Percentiles rank a stretch among this genome's conserved stretches.
These are phyloP conservation scores for Xenus cinereus DNA, from an alignment of 2,113 vertebrate species.

Conservation along the genomic window DNA sequence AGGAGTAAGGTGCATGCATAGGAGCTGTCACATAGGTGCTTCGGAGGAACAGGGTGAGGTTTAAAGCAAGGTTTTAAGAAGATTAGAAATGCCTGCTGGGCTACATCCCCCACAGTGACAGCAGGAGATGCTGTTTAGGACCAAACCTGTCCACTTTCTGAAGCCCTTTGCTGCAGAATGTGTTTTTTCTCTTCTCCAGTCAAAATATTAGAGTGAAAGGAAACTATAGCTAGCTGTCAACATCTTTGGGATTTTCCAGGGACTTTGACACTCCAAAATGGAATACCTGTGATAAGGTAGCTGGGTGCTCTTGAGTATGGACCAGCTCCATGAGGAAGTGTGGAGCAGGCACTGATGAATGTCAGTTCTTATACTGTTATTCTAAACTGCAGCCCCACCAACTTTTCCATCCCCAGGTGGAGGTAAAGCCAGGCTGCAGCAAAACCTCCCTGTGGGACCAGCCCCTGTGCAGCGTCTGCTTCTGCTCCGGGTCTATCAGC, in stretches of 20 bases:
- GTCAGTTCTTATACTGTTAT: fast-evolving
- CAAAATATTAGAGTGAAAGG: neutral
- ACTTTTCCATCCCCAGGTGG: neutral
- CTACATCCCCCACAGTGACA: neutral
- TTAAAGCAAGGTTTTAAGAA: neutral
- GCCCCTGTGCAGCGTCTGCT: neutral
- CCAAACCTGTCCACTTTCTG: neutral
- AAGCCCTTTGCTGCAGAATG: neutral
- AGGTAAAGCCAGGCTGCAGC: neutral
- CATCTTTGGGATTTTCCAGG: neutral
- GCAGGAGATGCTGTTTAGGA: neutral
- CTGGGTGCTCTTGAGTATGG: neutral
- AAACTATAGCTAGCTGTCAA: neutral
- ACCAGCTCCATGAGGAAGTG: neutral
- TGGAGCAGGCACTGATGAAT: neutral
- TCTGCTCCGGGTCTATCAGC: neutral
- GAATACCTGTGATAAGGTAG: neutral
- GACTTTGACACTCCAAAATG: neutral
- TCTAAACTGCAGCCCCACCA: neutral
- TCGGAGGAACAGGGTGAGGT: neutral
- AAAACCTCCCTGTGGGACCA: neutral
- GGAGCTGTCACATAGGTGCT: neutral
- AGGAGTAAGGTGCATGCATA: neutral
- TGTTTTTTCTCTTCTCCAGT: neutral
- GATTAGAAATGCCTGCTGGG: neutral